Evolutionary conservation across 2,113 vertebrate genomes (phyloP).

Genomic region (Pterocles burchelli): DNA sequence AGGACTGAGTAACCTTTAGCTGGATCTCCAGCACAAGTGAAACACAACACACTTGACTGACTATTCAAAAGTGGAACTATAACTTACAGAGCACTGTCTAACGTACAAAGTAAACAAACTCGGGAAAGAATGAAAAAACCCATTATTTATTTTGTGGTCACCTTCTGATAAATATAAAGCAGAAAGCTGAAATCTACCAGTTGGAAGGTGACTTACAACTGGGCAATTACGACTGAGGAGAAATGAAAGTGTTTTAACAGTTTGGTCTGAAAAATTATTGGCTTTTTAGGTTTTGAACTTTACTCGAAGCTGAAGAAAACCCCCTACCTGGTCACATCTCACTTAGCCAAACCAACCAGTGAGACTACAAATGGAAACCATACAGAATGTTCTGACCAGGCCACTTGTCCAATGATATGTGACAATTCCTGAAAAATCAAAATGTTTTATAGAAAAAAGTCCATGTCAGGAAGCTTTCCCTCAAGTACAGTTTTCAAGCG

Average conservation of each 20-base stretch:
- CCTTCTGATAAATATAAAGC: neutral
- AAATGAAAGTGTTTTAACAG: neutral
- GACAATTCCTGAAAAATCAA: neutral
- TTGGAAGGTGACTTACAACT: neutral
- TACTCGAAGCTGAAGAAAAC: neutral
- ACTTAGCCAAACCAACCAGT: neutral
- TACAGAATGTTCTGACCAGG: neutral
- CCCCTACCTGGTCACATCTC: neutral
- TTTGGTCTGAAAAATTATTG: neutral
- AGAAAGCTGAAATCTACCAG: neutral
- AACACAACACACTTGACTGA: neutral
- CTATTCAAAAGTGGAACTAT: neutral
- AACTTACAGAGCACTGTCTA: conserved; percentile 15
- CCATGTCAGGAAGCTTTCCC: neutral
- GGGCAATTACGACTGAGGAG: neutral
- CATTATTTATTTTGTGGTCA: neutral
- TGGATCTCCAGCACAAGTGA: neutral
- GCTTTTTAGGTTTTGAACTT: neutral
- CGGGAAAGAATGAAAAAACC: neutral
- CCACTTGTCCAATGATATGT: fast-evolving
- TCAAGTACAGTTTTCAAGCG: neutral
- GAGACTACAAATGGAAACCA: neutral
- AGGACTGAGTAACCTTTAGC: conserved; percentile 11
- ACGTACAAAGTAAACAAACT: conserved; percentile 13
- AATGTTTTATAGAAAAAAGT: neutral